Conservation (phyloP, 2,113 vertebrate genomes). For the Motacilla tschutschensis region DNA sequence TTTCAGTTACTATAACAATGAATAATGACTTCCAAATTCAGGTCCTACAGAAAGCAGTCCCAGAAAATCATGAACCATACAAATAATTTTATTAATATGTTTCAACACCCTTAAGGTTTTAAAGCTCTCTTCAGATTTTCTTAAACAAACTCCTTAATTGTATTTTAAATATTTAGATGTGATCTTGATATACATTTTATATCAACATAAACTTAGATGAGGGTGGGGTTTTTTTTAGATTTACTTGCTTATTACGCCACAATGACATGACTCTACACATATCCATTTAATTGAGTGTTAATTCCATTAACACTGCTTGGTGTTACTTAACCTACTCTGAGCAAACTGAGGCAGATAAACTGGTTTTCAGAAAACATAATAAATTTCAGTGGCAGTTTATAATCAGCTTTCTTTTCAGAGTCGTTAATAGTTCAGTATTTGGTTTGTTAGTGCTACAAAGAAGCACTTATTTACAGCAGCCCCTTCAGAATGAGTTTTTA, state of each 20-base stretch:
- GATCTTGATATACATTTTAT: not conserved
- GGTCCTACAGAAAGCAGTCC: not conserved
- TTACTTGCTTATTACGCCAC: not conserved
- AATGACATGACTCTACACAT: not conserved
- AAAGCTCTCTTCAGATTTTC: not conserved
- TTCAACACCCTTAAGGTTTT: not conserved
- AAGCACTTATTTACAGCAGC: not conserved
- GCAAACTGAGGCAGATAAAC: constrained; percentile 1
- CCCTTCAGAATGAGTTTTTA: not conserved
- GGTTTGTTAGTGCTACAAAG: not conserved
- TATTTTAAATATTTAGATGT: not conserved
- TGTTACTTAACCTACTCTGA: not conserved
- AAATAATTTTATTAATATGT: not conserved
- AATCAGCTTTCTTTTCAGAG: not conserved
- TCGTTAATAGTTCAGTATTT: not conserved
- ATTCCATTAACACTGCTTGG: not conserved
- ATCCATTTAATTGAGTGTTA: not conserved
- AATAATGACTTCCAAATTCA: not conserved
- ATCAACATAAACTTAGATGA: not conserved
- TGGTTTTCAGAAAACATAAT: constrained; percentile 10
- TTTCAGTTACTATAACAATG: not conserved
- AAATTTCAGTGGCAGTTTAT: not conserved
- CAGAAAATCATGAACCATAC: not conserved
- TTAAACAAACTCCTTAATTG: not conserved
- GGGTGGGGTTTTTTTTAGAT: not conserved